These are phyloP conservation scores for Eupsilia transversa DNA, from an alignment of 2,888 invertebrate genomes.

Conservation along the genomic window DNA sequence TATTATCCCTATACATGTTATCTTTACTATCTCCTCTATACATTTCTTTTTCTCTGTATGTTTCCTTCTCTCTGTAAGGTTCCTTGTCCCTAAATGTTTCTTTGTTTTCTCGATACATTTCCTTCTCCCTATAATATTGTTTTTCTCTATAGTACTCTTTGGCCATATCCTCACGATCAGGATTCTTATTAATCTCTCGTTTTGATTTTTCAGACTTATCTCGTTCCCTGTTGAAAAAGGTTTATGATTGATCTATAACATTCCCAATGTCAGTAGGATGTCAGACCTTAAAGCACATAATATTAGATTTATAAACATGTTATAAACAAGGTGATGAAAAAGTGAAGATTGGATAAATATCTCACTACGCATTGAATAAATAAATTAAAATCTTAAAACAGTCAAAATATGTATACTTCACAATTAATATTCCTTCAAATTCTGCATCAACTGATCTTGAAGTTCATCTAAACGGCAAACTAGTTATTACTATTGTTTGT, in stretches of 20 bases:
- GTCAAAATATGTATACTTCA: conserved; percentile 8
- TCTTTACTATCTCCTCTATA: conserved; percentile 75
- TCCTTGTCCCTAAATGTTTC: conserved; percentile 84
- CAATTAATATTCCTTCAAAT: conserved; percentile 35
- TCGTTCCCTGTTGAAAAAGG: conserved; percentile 85
- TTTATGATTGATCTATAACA: conserved; percentile 78
- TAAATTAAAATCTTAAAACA: not conserved
- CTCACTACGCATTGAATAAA: conserved; percentile 8
- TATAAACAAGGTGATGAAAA: conserved; percentile 27
- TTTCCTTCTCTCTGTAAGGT: conserved; percentile 77
- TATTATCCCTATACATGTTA: conserved; percentile 73
- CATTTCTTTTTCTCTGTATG: conserved; percentile 76
- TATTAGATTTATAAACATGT: conserved; percentile 68
- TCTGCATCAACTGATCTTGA: conserved; percentile 41
- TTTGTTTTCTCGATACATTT: conserved; percentile 77
- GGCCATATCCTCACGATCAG: conserved; percentile 85
- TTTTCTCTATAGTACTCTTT: conserved; percentile 89
- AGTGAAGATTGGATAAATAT: conserved; percentile 15
- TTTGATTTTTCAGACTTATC: conserved; percentile 87
- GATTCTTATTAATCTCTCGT: conserved; percentile 81
- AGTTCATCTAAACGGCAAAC: conserved; percentile 1
- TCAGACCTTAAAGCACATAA: conserved; percentile 80
- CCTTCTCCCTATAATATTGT: conserved; percentile 84
- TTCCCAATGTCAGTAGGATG: conserved; percentile 77
- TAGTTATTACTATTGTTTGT: conserved; percentile 13